phyloP scores from a whole-genome alignment of 2,888 invertebrate genomes.

The Rhopalosiphum nymphaeae region DNA sequence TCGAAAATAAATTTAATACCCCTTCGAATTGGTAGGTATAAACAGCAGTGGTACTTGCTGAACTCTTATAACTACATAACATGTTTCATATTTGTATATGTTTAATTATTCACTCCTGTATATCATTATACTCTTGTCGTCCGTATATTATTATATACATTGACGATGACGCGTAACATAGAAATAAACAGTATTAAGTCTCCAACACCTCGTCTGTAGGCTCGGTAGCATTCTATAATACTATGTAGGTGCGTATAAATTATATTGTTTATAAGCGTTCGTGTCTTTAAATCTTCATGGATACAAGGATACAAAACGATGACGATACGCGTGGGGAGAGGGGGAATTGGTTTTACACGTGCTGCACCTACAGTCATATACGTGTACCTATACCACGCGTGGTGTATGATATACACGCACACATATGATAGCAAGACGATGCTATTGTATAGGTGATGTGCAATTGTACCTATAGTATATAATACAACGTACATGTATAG shows the following conservation, averaged over 20 bases:
- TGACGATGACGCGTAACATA: background rate
- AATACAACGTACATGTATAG: background rate
- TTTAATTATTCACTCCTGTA: background rate
- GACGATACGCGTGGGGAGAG: background rate
- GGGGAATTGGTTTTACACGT: background rate
- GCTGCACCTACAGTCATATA: background rate
- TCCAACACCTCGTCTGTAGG: background rate
- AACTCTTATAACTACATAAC: background rate
- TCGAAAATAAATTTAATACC: background rate
- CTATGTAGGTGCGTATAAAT: background rate
- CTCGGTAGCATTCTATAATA: background rate
- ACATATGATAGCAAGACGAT: background rate
- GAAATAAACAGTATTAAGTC: background rate
- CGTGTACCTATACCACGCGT: background rate
- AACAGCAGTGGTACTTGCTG: background rate
- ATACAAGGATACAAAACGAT: background rate
- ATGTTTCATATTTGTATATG: background rate
- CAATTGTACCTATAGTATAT: background rate
- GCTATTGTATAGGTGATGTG: background rate
- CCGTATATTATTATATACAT: background rate
- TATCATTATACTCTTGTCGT: background rate
- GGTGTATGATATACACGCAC: background rate
- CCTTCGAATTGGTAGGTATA: background rate
- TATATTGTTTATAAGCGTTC: background rate
- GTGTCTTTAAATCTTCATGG: background rate